Evolutionary conservation across 2,797 vertebrate species (phyloP).

Genomic region (Poeciliopsis turneri): DNA sequence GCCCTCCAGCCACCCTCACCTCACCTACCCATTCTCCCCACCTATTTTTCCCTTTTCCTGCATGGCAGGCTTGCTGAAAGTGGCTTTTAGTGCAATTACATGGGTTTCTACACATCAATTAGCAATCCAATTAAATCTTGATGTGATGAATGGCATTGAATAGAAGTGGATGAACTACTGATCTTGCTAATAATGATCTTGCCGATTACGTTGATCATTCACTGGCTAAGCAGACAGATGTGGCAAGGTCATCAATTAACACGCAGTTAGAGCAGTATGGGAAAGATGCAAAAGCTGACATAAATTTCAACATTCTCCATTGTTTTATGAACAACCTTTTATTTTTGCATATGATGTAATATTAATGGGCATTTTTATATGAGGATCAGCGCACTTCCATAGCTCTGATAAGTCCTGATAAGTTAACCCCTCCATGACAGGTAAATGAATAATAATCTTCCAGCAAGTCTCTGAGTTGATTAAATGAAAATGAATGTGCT

Average conservation of each 20-base stretch:
- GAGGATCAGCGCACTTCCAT: not conserved
- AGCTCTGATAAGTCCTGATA: constrained; percentile 10
- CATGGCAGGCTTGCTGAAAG: constrained; percentile 61
- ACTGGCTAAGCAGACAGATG: constrained; percentile 68
- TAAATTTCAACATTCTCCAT: constrained; percentile 21
- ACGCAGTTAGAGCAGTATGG: constrained; percentile 13
- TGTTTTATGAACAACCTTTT: constrained; percentile 10
- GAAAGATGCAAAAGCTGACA: constrained; percentile 16
- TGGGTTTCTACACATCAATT: constrained; percentile 85
- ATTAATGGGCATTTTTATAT: constrained; percentile 2
- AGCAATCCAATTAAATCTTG: constrained; percentile 82
- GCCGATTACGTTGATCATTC: constrained; percentile 75
- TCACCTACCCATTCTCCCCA: not conserved
- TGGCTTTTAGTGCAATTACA: constrained; percentile 83
- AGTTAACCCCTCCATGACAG: constrained; percentile 35
- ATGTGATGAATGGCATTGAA: constrained; percentile 82
- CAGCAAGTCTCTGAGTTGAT: constrained; percentile 26
- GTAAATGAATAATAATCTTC: constrained; percentile 39
- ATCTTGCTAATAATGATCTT: constrained; percentile 80
- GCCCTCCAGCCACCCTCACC: not conserved
- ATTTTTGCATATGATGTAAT: not conserved
- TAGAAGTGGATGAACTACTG: constrained; percentile 71
- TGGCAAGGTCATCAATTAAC: constrained; percentile 78
- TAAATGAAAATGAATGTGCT: constrained; percentile 57
- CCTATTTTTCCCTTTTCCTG: constrained; percentile 7